A percentile compares a stretch with the other conserved stretches of the same genome.
These are phyloP conservation scores for Cairina moschata DNA, from an alignment of 2,113 vertebrate genomes.

Conservation along the genomic window DNA sequence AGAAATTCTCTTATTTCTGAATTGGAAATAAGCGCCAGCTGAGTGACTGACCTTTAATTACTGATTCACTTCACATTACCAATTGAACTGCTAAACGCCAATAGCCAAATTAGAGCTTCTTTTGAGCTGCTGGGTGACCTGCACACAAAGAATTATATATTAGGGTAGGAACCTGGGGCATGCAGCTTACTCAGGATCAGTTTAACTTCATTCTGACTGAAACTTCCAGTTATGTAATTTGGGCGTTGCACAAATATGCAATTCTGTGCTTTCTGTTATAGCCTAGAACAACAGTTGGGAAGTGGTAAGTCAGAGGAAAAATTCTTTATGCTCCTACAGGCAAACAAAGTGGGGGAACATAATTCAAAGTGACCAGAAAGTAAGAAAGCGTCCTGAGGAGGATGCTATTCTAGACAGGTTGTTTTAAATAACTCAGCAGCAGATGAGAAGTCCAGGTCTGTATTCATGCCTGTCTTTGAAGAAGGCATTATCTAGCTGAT, in stretches of 20 bases:
- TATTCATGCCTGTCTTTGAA: not conserved
- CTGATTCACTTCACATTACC: not conserved
- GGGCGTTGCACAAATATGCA: not conserved
- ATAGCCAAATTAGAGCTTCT: not conserved
- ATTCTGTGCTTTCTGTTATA: not conserved
- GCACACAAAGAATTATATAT: not conserved
- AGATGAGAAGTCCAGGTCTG: not conserved
- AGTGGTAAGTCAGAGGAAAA: not conserved
- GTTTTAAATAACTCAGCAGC: not conserved
- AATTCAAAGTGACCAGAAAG: not conserved
- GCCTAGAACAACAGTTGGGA: not conserved
- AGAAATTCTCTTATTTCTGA: not conserved
- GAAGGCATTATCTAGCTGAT: not conserved
- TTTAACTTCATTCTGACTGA: not conserved
- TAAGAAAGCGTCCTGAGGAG: not conserved
- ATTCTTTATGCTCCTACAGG: not conserved
- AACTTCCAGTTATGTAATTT: not conserved
- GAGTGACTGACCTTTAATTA: not conserved
- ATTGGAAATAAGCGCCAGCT: not conserved
- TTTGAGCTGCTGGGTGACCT: not conserved
- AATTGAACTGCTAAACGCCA: not conserved
- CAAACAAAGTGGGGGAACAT: not conserved
- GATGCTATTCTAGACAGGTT: not conserved
- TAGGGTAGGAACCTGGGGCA: not conserved
- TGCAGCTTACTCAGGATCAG: not conserved